Evolutionary conservation across 37 sponge, comb jelly and placozoan genomes (phyloP), one percentile per base, ranked within the genome.

Genomic region (Spongilla lacustris): DNA sequence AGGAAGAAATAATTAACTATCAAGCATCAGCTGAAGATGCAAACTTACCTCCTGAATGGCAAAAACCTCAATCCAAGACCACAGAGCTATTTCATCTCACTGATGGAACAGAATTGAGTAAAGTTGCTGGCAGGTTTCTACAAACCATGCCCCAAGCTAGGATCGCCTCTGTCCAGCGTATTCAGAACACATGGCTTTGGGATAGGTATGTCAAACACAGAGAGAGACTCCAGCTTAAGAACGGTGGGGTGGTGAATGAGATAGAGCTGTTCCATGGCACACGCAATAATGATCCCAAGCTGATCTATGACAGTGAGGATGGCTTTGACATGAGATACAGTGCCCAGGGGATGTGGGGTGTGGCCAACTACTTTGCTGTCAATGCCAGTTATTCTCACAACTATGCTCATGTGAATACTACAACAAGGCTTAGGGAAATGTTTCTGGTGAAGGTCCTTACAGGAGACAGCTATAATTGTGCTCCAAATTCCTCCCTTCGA

Each of bases 141-240:
- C 22, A 72, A 11, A 94, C 94, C 29, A 79, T 94, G 88, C 66
- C 82, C 28, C 38, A 36, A 76, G 28, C n/a, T 3, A 26, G 46
- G 24, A 76, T 94, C 22, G n/a, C 32, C 21, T 24, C 66, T 13
- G 80, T 94, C 13, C 48, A 75, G 48, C 89, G 95, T 3, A 89
- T 95, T n/a, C 95, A 95, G 85, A 95, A 95, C 81, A 80, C 75
- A 24, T 95, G 92, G 92, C 81, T 92, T 4, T 95, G 95, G 95
- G 81, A 88, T 27, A 87, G 76, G 24, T 95, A 89, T 79, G 75
- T 33, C n/a, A 72, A 73, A 31, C 93, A 95, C 66, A 86, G 68
- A 76, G 77, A 85, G 24, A 36, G 83, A 23, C n/a, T 95, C 26
- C 29, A 85, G 5, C 29, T 69, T 25, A 95, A 95, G 90, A 95